Conservation (phyloP, 2,888 invertebrate genomes). For the Sarcophaga caerulescens region DNA sequence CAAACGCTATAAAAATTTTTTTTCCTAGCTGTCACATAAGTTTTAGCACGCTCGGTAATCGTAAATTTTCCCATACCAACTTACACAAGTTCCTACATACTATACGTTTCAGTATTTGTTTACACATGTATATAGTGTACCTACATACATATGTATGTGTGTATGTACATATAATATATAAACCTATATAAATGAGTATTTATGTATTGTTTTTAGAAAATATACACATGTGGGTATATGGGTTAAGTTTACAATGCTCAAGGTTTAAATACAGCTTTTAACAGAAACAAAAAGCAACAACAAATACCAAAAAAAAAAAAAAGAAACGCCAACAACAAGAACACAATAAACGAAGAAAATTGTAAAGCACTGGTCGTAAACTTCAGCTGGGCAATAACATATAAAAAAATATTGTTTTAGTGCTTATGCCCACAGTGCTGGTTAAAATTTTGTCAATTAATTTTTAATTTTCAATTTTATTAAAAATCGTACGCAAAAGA, state of each 20-base stretch:
- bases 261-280: constrained; percentile 57
- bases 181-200: neutral
- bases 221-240: neutral
- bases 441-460: neutral
- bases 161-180: neutral
- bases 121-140: neutral
- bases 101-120: neutral
- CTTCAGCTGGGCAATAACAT: constrained; percentile 50
- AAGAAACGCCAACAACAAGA: too few species aligned
- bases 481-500: too few species aligned
- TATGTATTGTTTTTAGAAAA: neutral
- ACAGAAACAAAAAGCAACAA: neutral
- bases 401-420: constrained; percentile 22
- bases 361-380: constrained; percentile 47
- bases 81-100: neutral
- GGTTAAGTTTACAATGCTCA: constrained; percentile 41
- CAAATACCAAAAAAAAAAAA: too few species aligned
- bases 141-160: neutral
- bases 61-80: constrained; percentile 35
- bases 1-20: constrained; percentile 41
- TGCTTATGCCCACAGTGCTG: neutral
- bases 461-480: too few species aligned
- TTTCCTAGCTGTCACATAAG: constrained; percentile 49
- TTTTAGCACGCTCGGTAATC: constrained; percentile 56
- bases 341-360: neutral